Base-by-base conservation (phyloP, 2,797 vertebrate genomes). In the Peromyscus melanophrys region DNA sequence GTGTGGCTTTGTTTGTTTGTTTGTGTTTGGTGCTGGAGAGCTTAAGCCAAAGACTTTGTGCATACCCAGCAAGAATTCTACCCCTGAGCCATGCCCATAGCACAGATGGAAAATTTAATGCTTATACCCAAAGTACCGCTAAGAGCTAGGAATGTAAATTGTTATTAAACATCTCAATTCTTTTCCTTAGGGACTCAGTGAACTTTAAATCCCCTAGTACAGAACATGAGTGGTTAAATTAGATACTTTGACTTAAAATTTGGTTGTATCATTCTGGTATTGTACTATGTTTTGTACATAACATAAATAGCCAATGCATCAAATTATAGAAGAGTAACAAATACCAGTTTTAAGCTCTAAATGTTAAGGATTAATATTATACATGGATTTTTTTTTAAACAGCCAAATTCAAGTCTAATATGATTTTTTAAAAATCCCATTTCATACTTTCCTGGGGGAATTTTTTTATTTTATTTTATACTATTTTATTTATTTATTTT, bases 391-490 rank as follows among this genome's bases (percentile, higher is more conserved):
- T 55, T 92, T 92, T 43, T 73, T 29, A n/a, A 96, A 71, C 3
- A 73, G 55, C 34, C 40, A 82, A 71, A 52, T 90, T 90, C 96
- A 92, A 88, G 77, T 93, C 23, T 57, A 11, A 52, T 85, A 59
- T 21, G 80, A 40, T 88, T 96, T 96, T 88, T 11, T 14, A 16
- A 29, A 83, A 84, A 71, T 82, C 1, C 16, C 6, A 77, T 85
- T 92, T 95, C 3, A 82, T 92, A 17, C 7, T 96, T 96, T 92
- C 80, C 78, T 95, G 91, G 82, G 78, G 69, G 61, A n/a, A n/a
- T n/a, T n/a, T n/a, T n/a, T n/a, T n/a, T n/a, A n/a, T n/a, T n/a
- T n/a, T n/a, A n/a, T n/a, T n/a, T n/a, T n/a, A n/a, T n/a, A n/a
- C n/a, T n/a, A n/a, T n/a, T n/a, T n/a, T n/a, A n/a, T n/a, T n/a